Percentiles rank a stretch among this genome's conserved stretches.
phyloP scores from a whole-genome alignment of 2,797 vertebrate genomes.

The Anniella stebbinsi region DNA sequence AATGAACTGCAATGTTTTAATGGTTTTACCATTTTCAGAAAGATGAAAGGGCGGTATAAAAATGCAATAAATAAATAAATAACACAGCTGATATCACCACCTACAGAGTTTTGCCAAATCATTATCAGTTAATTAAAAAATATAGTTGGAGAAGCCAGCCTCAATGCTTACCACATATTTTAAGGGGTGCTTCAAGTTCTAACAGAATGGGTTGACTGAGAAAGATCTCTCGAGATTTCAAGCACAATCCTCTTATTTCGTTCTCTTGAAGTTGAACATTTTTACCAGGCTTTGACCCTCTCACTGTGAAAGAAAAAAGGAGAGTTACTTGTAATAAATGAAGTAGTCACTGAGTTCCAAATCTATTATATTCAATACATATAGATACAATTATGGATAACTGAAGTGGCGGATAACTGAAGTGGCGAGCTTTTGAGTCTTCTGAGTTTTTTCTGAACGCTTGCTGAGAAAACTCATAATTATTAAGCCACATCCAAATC shows the following conservation, averaged over 20 bases:
- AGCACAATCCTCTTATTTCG: constrained; percentile 95
- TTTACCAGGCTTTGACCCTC: constrained; percentile 97
- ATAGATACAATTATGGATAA: background rate
- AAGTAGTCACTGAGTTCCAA: background rate
- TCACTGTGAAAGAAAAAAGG: constrained; percentile 81
- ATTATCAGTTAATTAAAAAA: background rate
- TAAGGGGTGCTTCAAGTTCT: constrained; percentile 97
- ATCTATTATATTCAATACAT: background rate
- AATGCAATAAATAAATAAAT: too few relatives aligned
- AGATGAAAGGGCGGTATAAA: too few relatives aligned
- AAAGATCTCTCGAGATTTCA: constrained; percentile 97
- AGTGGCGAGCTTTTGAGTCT: too few relatives aligned
- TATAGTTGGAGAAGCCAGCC: background rate
- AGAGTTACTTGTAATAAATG: constrained; percentile 51
- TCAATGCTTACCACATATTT: constrained; percentile 93
- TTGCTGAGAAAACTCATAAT: background rate
- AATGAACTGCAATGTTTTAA: background rate
- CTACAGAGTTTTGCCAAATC: background rate
- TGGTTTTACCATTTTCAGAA: background rate
- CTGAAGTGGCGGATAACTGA: background rate
- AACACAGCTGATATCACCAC: background rate
- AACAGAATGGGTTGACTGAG: constrained; percentile 98
- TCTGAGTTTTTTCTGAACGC: background rate
- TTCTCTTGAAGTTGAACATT: constrained; percentile 98
- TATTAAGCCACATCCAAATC: background rate